Percentiles rank a stretch among this genome's conserved stretches.
These are phyloP conservation scores for Aythya baeri DNA, from an alignment of 2,113 vertebrate species.

Conservation along the genomic window DNA sequence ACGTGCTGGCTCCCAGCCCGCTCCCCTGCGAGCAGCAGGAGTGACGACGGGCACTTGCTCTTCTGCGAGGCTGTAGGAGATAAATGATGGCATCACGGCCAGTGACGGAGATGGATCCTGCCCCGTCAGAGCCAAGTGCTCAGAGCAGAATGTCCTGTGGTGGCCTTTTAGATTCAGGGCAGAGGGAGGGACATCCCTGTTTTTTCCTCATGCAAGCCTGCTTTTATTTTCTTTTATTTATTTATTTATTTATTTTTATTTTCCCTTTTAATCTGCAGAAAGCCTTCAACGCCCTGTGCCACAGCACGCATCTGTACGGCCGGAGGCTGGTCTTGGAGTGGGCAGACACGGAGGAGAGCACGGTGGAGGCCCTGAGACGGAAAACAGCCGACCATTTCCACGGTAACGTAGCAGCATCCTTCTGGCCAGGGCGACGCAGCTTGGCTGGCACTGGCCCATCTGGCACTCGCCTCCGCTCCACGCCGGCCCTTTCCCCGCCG, in stretches of 20 bases:
- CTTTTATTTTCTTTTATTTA: background rate
- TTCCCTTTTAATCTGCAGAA: conserved; percentile 74
- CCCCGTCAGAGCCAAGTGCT: background rate
- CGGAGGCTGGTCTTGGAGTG: conserved; percentile 95
- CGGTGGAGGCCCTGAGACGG: conserved; percentile 86
- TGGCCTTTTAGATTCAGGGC: background rate
- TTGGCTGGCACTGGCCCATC: background rate
- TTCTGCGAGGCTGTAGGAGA: background rate
- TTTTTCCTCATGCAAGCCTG: background rate
- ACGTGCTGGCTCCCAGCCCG: background rate
- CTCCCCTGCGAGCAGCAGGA: background rate
- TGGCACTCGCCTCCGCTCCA: background rate
- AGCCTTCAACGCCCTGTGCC: conserved; percentile 92
- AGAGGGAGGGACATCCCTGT: background rate
- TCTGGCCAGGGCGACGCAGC: background rate
- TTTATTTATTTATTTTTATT: background rate
- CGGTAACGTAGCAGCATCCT: conserved; percentile 74
- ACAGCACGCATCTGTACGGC: conserved; percentile 97
- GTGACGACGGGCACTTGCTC: background rate
- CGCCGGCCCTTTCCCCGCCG: background rate
- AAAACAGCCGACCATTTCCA: conserved; percentile 93
- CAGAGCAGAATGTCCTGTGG: background rate
- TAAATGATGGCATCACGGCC: background rate
- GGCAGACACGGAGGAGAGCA: conserved; percentile 88
- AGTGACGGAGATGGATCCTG: conserved; percentile 47